Conservation (phyloP, 30 jellyfish, hydroid and myxozoan genomes). For the Clytia hemisphaerica region DNA sequence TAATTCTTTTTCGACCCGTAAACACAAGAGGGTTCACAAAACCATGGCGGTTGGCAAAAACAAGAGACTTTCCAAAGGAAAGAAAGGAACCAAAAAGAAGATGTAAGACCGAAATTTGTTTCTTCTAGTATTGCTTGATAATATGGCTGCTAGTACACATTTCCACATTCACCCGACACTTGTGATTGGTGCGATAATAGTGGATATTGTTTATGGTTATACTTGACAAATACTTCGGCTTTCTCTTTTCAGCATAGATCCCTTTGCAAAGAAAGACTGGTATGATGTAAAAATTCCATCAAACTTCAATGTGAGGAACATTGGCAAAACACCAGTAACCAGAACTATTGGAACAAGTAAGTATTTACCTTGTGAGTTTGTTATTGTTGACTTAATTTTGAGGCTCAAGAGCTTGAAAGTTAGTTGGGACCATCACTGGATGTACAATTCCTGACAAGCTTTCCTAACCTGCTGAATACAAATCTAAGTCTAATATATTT, state of each 20-base stretch:
- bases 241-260: conserved; percentile 57
- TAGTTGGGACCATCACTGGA: too few species aligned
- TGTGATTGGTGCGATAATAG: conserved; percentile 13
- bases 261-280: conserved; percentile 96
- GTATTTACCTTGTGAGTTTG: neutral
- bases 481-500: too few species aligned
- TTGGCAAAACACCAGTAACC: conserved; percentile 95
- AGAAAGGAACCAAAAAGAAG: conserved; percentile 96
- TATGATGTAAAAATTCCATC: conserved; percentile 99
- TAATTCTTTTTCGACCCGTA: neutral
- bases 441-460: too few species aligned
- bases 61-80: conserved; percentile 98
- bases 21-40: neutral
- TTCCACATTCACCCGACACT: too few species aligned
- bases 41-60: conserved; percentile 99
- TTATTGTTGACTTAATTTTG: too few species aligned
- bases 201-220: neutral
- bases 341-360: conserved; percentile 96
- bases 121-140: neutral
- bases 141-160: neutral
- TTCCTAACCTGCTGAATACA: too few species aligned
- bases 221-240: too few species aligned
- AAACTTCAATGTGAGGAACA: conserved; percentile 50
- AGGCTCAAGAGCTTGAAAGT: too few species aligned
- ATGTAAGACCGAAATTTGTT: conserved; percentile 43